Evolutionary conservation across 2,888 invertebrate genomes (phyloP).

Genomic region (Polydesmus complanatus): DNA sequence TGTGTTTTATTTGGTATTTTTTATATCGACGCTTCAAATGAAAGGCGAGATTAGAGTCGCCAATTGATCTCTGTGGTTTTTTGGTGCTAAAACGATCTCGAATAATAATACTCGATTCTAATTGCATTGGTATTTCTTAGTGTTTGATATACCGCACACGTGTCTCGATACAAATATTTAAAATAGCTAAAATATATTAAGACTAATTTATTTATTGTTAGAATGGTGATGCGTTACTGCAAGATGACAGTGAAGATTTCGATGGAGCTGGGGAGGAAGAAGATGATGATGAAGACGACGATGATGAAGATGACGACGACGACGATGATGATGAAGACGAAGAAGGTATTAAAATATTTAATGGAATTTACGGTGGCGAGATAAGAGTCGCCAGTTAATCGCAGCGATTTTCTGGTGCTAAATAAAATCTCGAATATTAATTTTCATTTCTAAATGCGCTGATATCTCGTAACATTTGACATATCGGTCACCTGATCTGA

Average conservation of each 20-base stretch:
- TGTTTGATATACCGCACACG: too few species aligned
- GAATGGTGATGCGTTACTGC: slow-evolving; percentile 13
- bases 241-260: slow-evolving; percentile 50
- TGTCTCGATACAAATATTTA: too few species aligned
- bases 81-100: too few species aligned
- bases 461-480: not conserved
- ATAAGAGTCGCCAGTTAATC: slow-evolving; percentile 1
- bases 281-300: slow-evolving; percentile 42
- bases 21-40: not conserved
- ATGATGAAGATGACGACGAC: slow-evolving; percentile 39
- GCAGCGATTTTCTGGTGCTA: not conserved
- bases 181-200: too few species aligned
- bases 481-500: not conserved
- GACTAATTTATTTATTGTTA: too few species aligned
- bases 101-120: too few species aligned
- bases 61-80: too few species aligned
- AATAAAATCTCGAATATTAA: not conserved
- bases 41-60: not conserved
- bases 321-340: slow-evolving; percentile 39
- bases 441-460: not conserved
- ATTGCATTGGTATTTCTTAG: too few species aligned
- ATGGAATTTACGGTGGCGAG: slow-evolving; percentile 38
- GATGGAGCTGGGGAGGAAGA: slow-evolving; percentile 44
- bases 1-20: not conserved
- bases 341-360: slow-evolving; percentile 36